These are phyloP conservation scores for Conus canariensis DNA, from an alignment of 2,888 invertebrate genomes.

Conservation along the genomic window DNA sequence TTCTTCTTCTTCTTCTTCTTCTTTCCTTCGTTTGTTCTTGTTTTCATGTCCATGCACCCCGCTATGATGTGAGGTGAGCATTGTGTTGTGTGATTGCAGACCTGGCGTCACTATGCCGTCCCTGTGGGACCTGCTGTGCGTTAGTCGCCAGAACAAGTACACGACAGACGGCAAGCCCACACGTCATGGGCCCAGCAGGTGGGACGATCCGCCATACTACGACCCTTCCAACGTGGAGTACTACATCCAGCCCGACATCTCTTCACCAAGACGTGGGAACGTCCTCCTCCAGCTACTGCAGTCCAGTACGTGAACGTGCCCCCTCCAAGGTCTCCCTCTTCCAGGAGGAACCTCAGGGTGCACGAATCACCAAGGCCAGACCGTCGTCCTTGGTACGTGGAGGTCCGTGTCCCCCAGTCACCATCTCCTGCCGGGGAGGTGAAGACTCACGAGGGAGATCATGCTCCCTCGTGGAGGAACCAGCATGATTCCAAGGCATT, in stretches of 20 bases:
- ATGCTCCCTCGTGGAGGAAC: not conserved
- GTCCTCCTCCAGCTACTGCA: not conserved
- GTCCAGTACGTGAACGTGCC: not conserved
- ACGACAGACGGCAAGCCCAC: not conserved
- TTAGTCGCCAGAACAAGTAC: conserved; percentile 34
- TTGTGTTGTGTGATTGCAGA: not conserved
- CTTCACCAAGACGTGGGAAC: not conserved
- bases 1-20: not conserved
- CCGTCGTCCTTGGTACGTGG: not conserved
- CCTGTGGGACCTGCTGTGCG: conserved; percentile 32
- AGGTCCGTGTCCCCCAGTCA: not conserved
- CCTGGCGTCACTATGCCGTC: conserved; percentile 14
- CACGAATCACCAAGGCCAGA: not conserved
- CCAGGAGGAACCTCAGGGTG: not conserved
- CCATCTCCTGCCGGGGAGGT: not conserved
- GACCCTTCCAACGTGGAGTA: conserved; percentile 1
- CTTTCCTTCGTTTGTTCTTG: not conserved
- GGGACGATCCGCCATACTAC: not conserved
- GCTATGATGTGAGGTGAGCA: too few species aligned
- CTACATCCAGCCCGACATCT: conserved; percentile 6
- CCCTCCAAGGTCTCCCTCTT: not conserved
- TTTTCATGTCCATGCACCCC: too few species aligned
- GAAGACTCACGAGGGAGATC: not conserved
- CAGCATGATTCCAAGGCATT: not conserved
- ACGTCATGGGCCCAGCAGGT: not conserved